Evolutionary conservation across 2,888 invertebrate genomes (phyloP).

Genomic region (Dryobota labecula): DNA sequence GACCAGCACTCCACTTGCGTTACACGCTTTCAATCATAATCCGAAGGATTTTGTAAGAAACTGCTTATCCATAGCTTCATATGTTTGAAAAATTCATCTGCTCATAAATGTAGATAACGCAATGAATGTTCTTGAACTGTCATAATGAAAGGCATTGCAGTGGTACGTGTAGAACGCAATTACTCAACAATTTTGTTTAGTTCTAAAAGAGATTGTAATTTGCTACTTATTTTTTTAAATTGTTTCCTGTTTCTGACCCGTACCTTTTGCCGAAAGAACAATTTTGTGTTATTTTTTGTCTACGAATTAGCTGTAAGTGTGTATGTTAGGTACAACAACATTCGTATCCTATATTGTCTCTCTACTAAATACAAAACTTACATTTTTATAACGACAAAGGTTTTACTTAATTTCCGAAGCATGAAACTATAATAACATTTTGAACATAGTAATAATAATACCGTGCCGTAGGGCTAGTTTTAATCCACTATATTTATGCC

Average conservation of each 20-base stretch:
- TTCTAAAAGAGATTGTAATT: background rate
- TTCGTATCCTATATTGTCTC: background rate
- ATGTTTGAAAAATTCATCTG: background rate
- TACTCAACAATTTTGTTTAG: too few species aligned
- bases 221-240: background rate
- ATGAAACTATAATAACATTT: constrained; percentile 1
- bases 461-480: constrained; percentile 2
- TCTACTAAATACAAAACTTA: background rate
- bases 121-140: background rate
- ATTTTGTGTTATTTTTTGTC: background rate
- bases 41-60: background rate
- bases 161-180: too few species aligned
- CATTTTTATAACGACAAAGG: background rate
- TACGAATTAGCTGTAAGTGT: background rate
- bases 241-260: background rate
- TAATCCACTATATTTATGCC: constrained; percentile 28
- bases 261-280: background rate
- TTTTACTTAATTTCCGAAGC: background rate
- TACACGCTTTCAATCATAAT: background rate
- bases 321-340: background rate
- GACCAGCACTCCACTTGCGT: background rate
- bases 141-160: background rate
- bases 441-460: constrained; percentile 14
- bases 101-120: background rate
- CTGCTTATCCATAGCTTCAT: background rate